Base-by-base conservation (phyloP, 1,140 invertebrate genomes). In the Cataglyphis hispanica region DNA sequence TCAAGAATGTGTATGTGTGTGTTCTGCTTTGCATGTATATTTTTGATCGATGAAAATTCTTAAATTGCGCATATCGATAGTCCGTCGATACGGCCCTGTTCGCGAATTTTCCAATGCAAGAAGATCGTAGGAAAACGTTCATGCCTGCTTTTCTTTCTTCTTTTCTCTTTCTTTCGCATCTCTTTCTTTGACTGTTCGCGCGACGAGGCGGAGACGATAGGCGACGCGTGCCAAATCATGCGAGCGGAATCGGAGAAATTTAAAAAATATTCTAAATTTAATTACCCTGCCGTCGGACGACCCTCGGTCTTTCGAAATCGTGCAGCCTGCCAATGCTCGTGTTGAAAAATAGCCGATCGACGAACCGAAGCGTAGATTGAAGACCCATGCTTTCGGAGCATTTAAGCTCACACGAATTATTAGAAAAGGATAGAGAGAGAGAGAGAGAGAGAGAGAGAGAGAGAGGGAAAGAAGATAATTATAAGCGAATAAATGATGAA, bases 251-350 rank as follows among this genome's bases (percentile, higher is more conserved):
- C 88, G 92, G 91, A 95, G 91, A 95, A 95, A 95, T 95, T 95
- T 94, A 94, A 95, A 95, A 95, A 95, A 93, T 95, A 95, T 95
- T 95, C 94, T 95, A 95, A 95, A 95, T 95, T 95, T 94, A 95
- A 95, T 95, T 94, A 91, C 81, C 74, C 60, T 86, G 77, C 67
- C 60, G 78, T 77, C 56, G 87, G 87, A 81, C 91, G 81, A 88
- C 85, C 86, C 87, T 87, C 88, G 87, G 83, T 91, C 92, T 95
- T 94, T 94, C 94, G 94, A 94, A 94, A 94, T 95, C 93, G 91
- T 84, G 87, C 87, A 77, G 86, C 92, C 92, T 94, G 94, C 94
- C 94, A 95, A 95, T 94, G 86, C 75, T 87, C 40, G 88, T 60
- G 87, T 93, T 93, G 93, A 93, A 95, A 95, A 95, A 95, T 95